A percentile compares a stretch with the other conserved stretches of the same genome.
Evolutionary conservation across 2,113 vertebrate genomes (phyloP).

Genomic region (Trematomus loennbergii): DNA sequence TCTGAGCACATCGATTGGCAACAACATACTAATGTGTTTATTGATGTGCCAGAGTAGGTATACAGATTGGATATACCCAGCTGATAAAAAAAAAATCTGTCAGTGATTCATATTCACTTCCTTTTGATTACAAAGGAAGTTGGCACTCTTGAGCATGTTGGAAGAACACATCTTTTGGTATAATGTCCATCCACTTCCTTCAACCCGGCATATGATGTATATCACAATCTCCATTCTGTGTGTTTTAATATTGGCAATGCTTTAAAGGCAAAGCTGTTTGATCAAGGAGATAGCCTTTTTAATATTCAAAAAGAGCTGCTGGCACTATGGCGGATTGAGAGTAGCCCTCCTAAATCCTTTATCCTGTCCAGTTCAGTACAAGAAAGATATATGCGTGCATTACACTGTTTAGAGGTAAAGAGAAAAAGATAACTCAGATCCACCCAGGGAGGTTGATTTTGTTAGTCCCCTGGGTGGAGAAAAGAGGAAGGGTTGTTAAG

Average conservation of each 20-base stretch:
- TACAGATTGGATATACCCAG: slow-evolving; percentile 46
- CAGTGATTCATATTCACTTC: slow-evolving; percentile 14
- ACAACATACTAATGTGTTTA: slow-evolving; percentile 69
- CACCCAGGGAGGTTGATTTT: slow-evolving; percentile 22
- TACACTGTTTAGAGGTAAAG: slow-evolving; percentile 44
- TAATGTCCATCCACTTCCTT: background rate
- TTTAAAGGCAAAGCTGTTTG: slow-evolving; percentile 51
- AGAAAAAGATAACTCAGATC: slow-evolving; percentile 28
- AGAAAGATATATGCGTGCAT: slow-evolving; percentile 53
- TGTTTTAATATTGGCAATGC: slow-evolving; percentile 37
- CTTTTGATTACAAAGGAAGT: slow-evolving; percentile 15
- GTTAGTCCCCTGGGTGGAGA: slow-evolving; percentile 17
- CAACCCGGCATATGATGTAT: slow-evolving; percentile 18
- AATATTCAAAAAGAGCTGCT: slow-evolving; percentile 70
- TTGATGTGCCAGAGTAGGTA: slow-evolving; percentile 44
- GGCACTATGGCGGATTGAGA: slow-evolving; percentile 61
- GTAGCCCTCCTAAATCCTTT: slow-evolving; percentile 55
- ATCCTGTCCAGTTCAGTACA: slow-evolving; percentile 45
- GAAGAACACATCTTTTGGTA: slow-evolving; percentile 7
- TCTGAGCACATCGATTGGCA: slow-evolving; percentile 55
- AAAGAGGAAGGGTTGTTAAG: slow-evolving; percentile 22
- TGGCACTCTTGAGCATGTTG: background rate
- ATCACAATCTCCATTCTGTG: slow-evolving; percentile 18
- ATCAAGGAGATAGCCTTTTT: slow-evolving; percentile 64
- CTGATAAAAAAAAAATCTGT: slow-evolving; percentile 45